Base-by-base conservation (phyloP, 1,140 invertebrate genomes). In the Campoletis sonorensis region DNA sequence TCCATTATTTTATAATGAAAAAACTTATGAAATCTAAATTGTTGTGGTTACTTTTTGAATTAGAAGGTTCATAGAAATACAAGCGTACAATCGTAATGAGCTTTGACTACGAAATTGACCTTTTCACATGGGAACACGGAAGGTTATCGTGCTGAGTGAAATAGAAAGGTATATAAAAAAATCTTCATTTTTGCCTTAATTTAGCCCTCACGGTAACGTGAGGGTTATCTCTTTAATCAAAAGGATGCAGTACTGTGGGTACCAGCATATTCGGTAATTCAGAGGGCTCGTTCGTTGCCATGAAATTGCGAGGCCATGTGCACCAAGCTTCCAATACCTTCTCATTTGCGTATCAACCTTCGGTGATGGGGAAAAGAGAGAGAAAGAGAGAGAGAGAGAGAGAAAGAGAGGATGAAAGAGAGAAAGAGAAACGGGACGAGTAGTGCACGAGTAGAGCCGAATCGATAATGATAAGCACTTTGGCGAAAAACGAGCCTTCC, bases 391-490 rank as follows among this genome's bases (percentile, higher is more conserved):
- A 4, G 11, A 37, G 58, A 23, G 67, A 58, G 26, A 13, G 61
- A 30, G 37, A 51, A 45, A 27, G n/a, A 16, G 27, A 18, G 45
- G 30, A 23, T 13, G 11, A 64, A 23, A 27, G 13, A 13, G 79
- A 54, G 23, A 10, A 30, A 18, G 68, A 58, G 13, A 13, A 26
- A 27, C 4, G 27, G 10, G 61, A 64, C 23, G 61, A 64, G 61
- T 11, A 26, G 23, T 64, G 68, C 27, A 33, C 26, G 71, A 80
- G 21, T 45, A 80, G 67, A 72, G 26, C 82, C 83, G 85, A 86
- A 87, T 87, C 86, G 85, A 87, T 87, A 87, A 87, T 87, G 85
- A 87, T 87, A 87, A 85, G 86, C 86, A 86, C 86, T 84, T 78
- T 85, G 83, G 85, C 81, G 86, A 87, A 87, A 87, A 87, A 78